phyloP scores from a whole-genome alignment of 1,140 invertebrate species.

The Diorhabda elongata region DNA sequence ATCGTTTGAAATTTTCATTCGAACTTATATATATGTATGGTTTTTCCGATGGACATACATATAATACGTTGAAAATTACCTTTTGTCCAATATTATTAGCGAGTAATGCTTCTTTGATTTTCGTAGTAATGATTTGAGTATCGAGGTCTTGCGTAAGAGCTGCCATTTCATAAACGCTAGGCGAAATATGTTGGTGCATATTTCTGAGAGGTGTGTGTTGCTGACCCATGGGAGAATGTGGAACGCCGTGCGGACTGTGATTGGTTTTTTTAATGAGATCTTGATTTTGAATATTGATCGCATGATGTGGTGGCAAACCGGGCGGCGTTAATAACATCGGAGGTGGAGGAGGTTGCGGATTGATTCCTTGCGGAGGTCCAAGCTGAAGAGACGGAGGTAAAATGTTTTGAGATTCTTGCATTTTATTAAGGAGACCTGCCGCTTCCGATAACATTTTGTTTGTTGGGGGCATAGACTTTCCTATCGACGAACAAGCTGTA shows the following conservation, averaged over 20 bases:
- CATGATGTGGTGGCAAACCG: slow-evolving; percentile 61
- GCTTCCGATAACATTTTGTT: slow-evolving; percentile 69
- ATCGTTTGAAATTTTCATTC: neutral
- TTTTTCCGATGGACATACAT: no score
- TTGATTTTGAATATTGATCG: slow-evolving; percentile 55
- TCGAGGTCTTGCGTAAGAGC: slow-evolving; percentile 94
- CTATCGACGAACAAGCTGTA: slow-evolving; percentile 66
- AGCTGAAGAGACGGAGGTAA: slow-evolving; percentile 52
- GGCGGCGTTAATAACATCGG: slow-evolving; percentile 61
- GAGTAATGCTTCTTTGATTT: slow-evolving; percentile 93
- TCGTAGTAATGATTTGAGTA: slow-evolving; percentile 92
- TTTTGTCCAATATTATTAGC: slow-evolving; percentile 98
- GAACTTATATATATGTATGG: no score
- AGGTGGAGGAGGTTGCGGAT: slow-evolving; percentile 50
- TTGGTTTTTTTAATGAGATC: slow-evolving; percentile 54
- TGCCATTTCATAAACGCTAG: slow-evolving; percentile 92
- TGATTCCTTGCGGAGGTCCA: slow-evolving; percentile 43
- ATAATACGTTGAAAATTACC: slow-evolving; percentile 46
- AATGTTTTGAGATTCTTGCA: slow-evolving; percentile 61
- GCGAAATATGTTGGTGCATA: slow-evolving; percentile 76
- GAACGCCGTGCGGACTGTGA: slow-evolving; percentile 51
- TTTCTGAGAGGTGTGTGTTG: slow-evolving; percentile 63
- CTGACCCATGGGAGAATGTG: slow-evolving; percentile 58
- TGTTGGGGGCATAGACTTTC: slow-evolving; percentile 70
- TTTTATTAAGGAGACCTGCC: slow-evolving; percentile 67